Base-by-base conservation (phyloP, 2,113 vertebrate species). In the Eleginops maclovinus region DNA sequence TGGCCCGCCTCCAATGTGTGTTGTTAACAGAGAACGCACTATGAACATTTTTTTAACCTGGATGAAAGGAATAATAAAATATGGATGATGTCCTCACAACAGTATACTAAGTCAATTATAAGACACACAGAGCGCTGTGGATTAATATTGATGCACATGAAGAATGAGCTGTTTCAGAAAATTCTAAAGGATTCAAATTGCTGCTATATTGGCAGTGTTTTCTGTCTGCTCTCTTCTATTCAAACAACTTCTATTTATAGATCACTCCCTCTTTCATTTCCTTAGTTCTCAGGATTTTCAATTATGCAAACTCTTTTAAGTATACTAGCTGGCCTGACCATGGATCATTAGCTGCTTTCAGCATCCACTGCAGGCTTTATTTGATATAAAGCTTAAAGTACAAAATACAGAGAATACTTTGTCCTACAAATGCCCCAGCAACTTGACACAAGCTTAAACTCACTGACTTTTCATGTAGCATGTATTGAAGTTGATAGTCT, bases 171-270 rank as follows among this genome's bases (percentile, higher is more conserved):
- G 31, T 15, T 59, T 50, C 36, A 17, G 31, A n/a, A 67, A 54
- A 47, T 69, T 75, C 3, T 28, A 63, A 7, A 22, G 26, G 22
- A 60, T 58, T 51, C 24, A 41, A 47, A 13, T 59, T 13, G 26
- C 47, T 53, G 44, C 41, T 49, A 22, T 56, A 68, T 50, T 31
- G 53, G 12, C 64, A 26, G 46, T 28, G 55, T 71, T 66, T 50
- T 54, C 58, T 36, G 19, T 22, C 63, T n/a, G 19, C 51, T 72
- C 17, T 46, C 22, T 61, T 62, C 13, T 75, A 24, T 54, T 62
- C 50, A 68, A 78, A 83, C 31, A 71, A 60, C n/a, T 4, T 64
- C 44, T 78, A 86, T 80, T 75, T 86, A 69, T 83, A 85, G 76
- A 65, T 64, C 19, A 44, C 28, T 53, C 66, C 71, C 26, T 65